phyloP scores from a whole-genome alignment of 2,113 vertebrate species.

The Mus musculus region GRCm39 chr6:38399501-38400000 shows the following conservation, averaged over 20 bases:
- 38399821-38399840: conserved; percentile 8
- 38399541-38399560: too few relatives aligned
- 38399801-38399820: not conserved
- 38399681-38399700: not conserved
- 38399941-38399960: conserved; percentile 17
- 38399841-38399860: not conserved
- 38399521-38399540: too few relatives aligned
- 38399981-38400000: conserved; percentile 2
- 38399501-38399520: too few relatives aligned
- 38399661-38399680: not conserved
- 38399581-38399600: too few relatives aligned
- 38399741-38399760: not conserved
- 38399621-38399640: too few relatives aligned
- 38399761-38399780: not conserved
- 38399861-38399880: not conserved
- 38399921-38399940: not conserved
- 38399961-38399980: not conserved
- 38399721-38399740: not conserved
- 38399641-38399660: not conserved
- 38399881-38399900: conserved; percentile 19
- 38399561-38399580: too few relatives aligned
- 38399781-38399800: not conserved
- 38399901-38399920: conserved; percentile 33
- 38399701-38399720: not conserved
- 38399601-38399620: too few relatives aligned